Base-by-base conservation (phyloP, 1,140 invertebrate species). In the Dendroctonus valens region DNA sequence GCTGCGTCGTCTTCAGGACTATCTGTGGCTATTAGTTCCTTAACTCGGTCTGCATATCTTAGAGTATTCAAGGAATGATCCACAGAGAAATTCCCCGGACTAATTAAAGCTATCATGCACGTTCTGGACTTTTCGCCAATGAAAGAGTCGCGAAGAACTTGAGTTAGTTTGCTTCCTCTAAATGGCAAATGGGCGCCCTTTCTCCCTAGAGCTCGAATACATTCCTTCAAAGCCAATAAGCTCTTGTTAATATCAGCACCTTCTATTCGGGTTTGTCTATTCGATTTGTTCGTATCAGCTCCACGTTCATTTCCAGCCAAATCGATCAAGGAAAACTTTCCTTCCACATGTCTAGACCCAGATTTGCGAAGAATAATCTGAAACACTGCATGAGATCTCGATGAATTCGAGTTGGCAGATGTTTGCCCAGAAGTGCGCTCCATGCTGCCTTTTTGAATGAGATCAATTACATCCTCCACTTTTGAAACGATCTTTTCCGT, bases 81-180 rank as follows among this genome's bases (percentile, higher is more conserved):
- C 80, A 96, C 97, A 4, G 94, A 96, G 75, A 86, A 89, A 81
- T 97, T 86, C 46, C 93, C 93, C 41, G 97, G 97, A 75, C 94
- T 97, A 69, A 99, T 96, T 90, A 98, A 98, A 37, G 97, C 97
- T 77, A 99, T 99, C 97, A 99, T 99, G 79, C 97, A 99, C 3
- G 96, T 99, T 78, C 91, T 91, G 38, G 94, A 95, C 81, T 99
- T 98, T 77, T 98, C 95, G 40, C 97, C 96, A 73, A 98, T 97
- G 79, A 99, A 99, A n/a, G 94, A 97, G 81, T 99, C 97, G 71
- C 96, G 86, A 59, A 99, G 81, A 54, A 99, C 96, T 83, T 98
- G 95, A 48, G 97, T 99, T 15, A 99, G 83, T 82, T 99, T 99
- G 73, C 93, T 97, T 40, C 93, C 96, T 76, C 97, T 86, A 83